Percentiles rank a stretch among this genome's conserved stretches.
Evolutionary conservation across 1,140 invertebrate genomes (phyloP).

Genomic region (Drosophila mojavensis): DNA sequence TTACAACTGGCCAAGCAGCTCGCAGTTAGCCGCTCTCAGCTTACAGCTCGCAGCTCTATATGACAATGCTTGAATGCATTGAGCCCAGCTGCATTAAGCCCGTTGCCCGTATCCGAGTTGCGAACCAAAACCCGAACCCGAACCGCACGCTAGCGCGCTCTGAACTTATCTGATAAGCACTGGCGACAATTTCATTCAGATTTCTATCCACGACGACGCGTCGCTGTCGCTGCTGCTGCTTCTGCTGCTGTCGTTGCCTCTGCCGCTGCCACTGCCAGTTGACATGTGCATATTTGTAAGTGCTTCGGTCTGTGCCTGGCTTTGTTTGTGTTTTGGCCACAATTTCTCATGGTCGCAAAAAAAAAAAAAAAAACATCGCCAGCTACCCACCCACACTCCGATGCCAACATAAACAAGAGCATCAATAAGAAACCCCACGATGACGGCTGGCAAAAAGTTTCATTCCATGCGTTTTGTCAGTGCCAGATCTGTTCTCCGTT

Average conservation of each 20-base stretch:
- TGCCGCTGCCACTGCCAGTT: background rate
- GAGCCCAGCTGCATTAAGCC: constrained; percentile 2
- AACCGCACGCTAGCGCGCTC: constrained; percentile 74
- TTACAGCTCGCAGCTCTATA: background rate
- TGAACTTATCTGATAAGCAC: constrained; percentile 78
- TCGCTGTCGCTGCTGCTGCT: constrained; percentile 1
- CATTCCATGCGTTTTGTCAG: constrained; percentile 63
- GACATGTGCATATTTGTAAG: constrained; percentile 49
- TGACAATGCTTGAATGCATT: background rate
- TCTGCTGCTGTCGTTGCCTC: background rate
- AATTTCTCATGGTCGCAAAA: constrained; percentile 44
- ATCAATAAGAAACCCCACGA: constrained; percentile 22
- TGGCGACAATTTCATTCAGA: constrained; percentile 75
- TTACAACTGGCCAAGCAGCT: constrained; percentile 1
- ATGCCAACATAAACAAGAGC: constrained; percentile 49
- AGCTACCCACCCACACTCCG: constrained; percentile 12
- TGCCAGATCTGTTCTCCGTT: constrained; percentile 37
- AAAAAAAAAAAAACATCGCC: background rate
- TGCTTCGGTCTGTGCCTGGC: constrained; percentile 20
- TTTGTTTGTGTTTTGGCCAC: constrained; percentile 58
- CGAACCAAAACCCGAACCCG: constrained; percentile 25
- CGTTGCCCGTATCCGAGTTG: constrained; percentile 8
- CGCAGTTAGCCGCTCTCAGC: background rate
- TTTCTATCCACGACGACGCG: constrained; percentile 67
- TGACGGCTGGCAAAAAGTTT: constrained; percentile 47